A percentile compares a stretch with the other conserved stretches of the same genome.
These are phyloP conservation scores for Hirtodrosophila alboralis DNA, from an alignment of 2,888 invertebrate genomes.

Conservation along the genomic window DNA sequence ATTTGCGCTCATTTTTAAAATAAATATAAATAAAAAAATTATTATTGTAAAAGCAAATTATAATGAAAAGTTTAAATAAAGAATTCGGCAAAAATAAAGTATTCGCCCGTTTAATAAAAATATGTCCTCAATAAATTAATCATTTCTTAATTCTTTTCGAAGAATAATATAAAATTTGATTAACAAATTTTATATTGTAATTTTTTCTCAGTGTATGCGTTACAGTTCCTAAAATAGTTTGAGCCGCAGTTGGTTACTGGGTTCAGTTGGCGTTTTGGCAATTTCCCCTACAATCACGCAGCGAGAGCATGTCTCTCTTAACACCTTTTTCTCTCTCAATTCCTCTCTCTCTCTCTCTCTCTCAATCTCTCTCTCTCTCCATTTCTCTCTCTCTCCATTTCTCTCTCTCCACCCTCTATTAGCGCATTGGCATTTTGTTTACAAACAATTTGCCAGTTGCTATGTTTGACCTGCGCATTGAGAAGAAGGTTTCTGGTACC, in stretches of 20 bases:
- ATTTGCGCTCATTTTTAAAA: too few relatives aligned
- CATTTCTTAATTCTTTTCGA: too few relatives aligned
- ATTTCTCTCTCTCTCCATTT: not conserved
- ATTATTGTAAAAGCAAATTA: too few relatives aligned
- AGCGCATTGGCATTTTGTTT: conserved; percentile 62
- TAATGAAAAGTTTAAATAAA: too few relatives aligned
- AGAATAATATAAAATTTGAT: too few relatives aligned
- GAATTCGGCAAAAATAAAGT: too few relatives aligned
- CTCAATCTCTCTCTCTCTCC: not conserved
- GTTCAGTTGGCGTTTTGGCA: conserved; percentile 16
- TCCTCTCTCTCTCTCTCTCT: not conserved
- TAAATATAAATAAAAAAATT: too few relatives aligned
- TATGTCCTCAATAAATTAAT: too few relatives aligned
- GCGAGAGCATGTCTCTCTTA: conserved; percentile 15
- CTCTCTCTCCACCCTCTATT: conserved; percentile 34
- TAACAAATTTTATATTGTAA: too few relatives aligned
- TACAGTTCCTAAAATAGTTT: conserved; percentile 40
- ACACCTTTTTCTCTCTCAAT: conserved; percentile 1
- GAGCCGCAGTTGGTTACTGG: conserved; percentile 40
- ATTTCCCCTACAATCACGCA: conserved; percentile 45
- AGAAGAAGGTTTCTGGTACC: conserved; percentile 18
- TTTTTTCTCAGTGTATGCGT: not conserved
- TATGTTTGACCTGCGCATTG: conserved; percentile 77
- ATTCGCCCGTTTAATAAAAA: too few relatives aligned
- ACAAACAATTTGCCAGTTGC: conserved; percentile 73